phyloP scores from a whole-genome alignment of 2,888 invertebrate species.

The Mesoligia furuncula region DNA sequence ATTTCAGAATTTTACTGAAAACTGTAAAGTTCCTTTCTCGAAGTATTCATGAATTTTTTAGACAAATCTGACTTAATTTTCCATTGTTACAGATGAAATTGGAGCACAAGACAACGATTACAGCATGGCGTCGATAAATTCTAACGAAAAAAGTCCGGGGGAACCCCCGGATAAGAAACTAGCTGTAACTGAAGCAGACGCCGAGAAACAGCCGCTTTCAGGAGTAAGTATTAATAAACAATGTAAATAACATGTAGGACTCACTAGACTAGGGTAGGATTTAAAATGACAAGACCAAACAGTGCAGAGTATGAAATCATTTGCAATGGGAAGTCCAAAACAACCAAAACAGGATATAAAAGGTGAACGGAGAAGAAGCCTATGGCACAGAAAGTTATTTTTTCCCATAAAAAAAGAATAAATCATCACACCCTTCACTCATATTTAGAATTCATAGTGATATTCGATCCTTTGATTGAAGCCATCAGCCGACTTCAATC shows the following conservation, averaged over 20 bases:
- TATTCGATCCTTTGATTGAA: too few species aligned
- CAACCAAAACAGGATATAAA: too few species aligned
- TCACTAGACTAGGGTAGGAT: too few species aligned
- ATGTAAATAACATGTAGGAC: neutral
- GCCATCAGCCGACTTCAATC: too few species aligned
- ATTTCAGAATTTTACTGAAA: neutral
- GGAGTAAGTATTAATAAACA: slow-evolving; percentile 78
- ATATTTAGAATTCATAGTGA: too few species aligned
- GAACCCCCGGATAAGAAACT: slow-evolving; percentile 85
- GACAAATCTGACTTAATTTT: neutral
- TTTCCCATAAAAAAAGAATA: too few species aligned
- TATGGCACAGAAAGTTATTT: too few species aligned
- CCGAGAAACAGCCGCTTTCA: slow-evolving; percentile 87
- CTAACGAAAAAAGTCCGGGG: slow-evolving; percentile 81
- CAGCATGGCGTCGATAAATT: slow-evolving; percentile 88
- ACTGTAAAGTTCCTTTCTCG: neutral
- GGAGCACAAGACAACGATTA: slow-evolving; percentile 81
- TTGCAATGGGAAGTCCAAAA: too few species aligned
- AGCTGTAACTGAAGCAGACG: slow-evolving; percentile 82
- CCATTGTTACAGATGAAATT: slow-evolving; percentile 85
- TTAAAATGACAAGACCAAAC: too few species aligned
- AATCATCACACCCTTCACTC: too few species aligned
- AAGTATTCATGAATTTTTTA: neutral
- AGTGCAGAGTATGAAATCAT: too few species aligned
- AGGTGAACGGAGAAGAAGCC: too few species aligned